phyloP scores from a whole-genome alignment of 1,140 invertebrate species.

The Leucophenga varia region DNA sequence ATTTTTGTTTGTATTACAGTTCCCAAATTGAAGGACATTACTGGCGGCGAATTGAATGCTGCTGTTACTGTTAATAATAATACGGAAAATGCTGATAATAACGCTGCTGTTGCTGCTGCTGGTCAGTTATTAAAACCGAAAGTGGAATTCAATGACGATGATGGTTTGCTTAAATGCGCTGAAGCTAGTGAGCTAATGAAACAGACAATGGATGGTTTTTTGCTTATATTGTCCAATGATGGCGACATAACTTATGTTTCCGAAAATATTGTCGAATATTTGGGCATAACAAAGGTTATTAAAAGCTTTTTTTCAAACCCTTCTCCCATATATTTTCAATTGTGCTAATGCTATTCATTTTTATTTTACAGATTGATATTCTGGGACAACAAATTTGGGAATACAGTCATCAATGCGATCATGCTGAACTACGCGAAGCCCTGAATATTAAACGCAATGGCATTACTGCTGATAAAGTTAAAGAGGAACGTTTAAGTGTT shows the following conservation, averaged over 20 bases:
- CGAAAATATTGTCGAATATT: conserved; percentile 85
- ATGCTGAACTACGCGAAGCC: conserved; percentile 85
- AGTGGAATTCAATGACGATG: conserved; percentile 19
- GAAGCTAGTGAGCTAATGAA: conserved; percentile 37
- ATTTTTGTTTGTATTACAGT: conserved; percentile 21
- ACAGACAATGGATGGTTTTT: conserved; percentile 84
- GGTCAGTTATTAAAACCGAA: conserved; percentile 28
- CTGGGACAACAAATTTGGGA: conserved; percentile 93
- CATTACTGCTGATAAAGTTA: conserved; percentile 52
- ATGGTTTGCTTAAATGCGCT: conserved; percentile 34
- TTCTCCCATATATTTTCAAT: too few species aligned
- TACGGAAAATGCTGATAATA: not conserved
- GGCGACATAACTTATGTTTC: conserved; percentile 90
- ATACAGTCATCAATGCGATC: conserved; percentile 92
- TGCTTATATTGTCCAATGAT: conserved; percentile 80
- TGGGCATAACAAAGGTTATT: conserved; percentile 84
- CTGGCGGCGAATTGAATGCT: too few species aligned
- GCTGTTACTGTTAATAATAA: conserved; percentile 5
- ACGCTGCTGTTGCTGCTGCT: conserved; percentile 13
- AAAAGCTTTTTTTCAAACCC: too few species aligned
- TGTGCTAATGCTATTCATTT: not conserved
- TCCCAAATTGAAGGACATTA: conserved; percentile 19
- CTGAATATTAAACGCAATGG: conserved; percentile 57
- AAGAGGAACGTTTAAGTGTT: conserved; percentile 57
- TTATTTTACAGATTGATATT: conserved; percentile 78